Conservation (phyloP, 2,797 vertebrate species). For the Vespertilio murinus region DNA sequence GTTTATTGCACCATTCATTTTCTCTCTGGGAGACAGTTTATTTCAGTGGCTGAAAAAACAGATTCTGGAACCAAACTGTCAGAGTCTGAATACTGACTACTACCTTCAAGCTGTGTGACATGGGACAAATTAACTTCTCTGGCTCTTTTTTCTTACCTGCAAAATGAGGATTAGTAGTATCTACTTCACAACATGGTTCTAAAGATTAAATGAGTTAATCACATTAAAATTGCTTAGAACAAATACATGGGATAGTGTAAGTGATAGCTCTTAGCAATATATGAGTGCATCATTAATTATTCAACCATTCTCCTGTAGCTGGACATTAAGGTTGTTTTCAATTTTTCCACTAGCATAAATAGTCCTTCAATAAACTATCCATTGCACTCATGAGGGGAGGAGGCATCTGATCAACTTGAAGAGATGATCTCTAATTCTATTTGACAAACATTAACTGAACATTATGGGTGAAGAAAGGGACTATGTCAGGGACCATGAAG, state of each 20-base stretch:
- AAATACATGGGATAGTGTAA: not conserved
- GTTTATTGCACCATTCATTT: not conserved
- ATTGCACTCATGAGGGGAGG: not conserved
- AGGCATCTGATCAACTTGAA: not conserved
- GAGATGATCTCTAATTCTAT: not conserved
- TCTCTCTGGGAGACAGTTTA: not conserved
- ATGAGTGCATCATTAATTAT: not conserved
- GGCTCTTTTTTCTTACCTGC: not conserved
- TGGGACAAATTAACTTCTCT: not conserved
- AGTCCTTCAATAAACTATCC: constrained; percentile 30
- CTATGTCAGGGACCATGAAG: not conserved
- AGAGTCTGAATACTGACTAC: constrained; percentile 11
- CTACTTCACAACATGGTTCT: not conserved
- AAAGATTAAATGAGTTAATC: not conserved
- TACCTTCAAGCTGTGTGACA: not conserved
- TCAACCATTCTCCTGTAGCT: not conserved
- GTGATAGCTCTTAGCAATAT: not conserved
- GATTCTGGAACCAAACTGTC: not conserved
- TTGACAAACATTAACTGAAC: not conserved
- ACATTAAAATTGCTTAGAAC: not conserved
- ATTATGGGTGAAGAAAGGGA: not conserved
- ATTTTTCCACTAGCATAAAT: not conserved
- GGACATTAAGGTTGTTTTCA: not conserved
- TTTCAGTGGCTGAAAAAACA: not conserved
- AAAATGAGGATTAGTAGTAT: not conserved